Evolutionary conservation across 2,888 invertebrate genomes (phyloP), one percentile per base, ranked within the genome.

Genomic region (Nasonovia ribisnigri): DNA sequence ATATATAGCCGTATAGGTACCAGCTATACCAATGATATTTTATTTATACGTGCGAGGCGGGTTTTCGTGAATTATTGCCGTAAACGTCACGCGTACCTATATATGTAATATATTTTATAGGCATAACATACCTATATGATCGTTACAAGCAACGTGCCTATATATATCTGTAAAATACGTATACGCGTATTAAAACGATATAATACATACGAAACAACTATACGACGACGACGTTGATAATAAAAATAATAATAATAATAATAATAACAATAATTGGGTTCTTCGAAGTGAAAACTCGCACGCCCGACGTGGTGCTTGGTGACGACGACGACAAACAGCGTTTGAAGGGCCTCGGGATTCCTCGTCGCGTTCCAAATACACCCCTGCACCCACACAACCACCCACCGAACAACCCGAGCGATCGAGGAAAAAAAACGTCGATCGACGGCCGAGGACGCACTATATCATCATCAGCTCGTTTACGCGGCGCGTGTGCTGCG

Each of bases 61-160:
- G 36, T 51, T 51, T 88, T 51, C 51, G 88, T 88, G 88, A 88
- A 36, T 51, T 51, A 88, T 88, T 51, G 51, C 87, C 3, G 36
- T 36, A 77, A 36, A 77, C 77, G 36, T 77, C 77, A 77, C 77
- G 36, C 36, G 36, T 77, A 8, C 36, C 36, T 77, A 36, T 77
- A 77, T 77, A 42, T 77, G 77, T 36, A 77, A 77, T 77, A 36
- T 77, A 77, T 36, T 36, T 77, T 77, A 42, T 77, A 77, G 77
- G 3, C 77, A 77, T 20, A 36, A 16, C 6, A 77, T 77, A 77
- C 36, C 0, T 20, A 20, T 36, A 77, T 20, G 20, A 36, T 77
- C 77, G 77, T 77, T 20, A 36, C 20, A 20, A 20, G 36, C 67
- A 77, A 77, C 20, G 20, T 36, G 0, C 8, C n/a, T 51, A 16